phyloP scores from a whole-genome alignment of 2,113 vertebrate genomes.

The Cottus gobio region DNA sequence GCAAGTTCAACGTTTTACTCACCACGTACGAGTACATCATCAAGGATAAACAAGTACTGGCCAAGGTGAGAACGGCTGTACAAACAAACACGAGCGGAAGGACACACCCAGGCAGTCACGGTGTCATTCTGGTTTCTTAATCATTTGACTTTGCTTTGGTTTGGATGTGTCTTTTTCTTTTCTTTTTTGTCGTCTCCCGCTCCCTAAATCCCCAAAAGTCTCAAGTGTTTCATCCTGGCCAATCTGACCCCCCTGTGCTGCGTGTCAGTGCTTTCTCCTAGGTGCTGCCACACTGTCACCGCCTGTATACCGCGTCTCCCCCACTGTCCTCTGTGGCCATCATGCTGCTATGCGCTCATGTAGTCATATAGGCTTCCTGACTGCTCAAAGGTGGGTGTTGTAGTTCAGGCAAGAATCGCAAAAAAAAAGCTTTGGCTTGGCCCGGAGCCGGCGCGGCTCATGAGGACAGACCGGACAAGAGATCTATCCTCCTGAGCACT shows the following conservation, averaged over 20 bases:
- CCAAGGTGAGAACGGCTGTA: conserved; percentile 86
- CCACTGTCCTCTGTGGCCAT: conserved; percentile 64
- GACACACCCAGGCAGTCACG: not conserved
- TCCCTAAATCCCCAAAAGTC: conserved; percentile 27
- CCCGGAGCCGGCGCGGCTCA: conserved; percentile 23
- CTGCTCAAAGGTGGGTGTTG: conserved; percentile 66
- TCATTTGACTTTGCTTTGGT: conserved; percentile 14
- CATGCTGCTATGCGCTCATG: conserved; percentile 72
- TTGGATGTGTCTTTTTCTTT: conserved; percentile 25
- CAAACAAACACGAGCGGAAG: conserved; percentile 12
- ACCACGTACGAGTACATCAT: conserved; percentile 99
- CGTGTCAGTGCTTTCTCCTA: conserved; percentile 72
- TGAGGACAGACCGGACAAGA: conserved; percentile 53
- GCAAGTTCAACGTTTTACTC: conserved; percentile 96
- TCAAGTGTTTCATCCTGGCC: conserved; percentile 29
- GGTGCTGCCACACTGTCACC: conserved; percentile 63
- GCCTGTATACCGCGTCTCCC: conserved; percentile 56
- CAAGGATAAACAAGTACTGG: conserved; percentile 97
- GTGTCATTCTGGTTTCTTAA: not conserved
- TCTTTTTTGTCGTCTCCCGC: not conserved
- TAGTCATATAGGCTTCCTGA: conserved; percentile 71
- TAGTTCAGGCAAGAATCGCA: conserved; percentile 32
- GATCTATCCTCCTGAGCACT: conserved; percentile 18
- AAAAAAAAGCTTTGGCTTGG: conserved; percentile 31
- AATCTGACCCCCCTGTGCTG: conserved; percentile 65